phyloP scores from a whole-genome alignment of 1,140 invertebrate genomes.

The Drosophila nigromelanica region DNA sequence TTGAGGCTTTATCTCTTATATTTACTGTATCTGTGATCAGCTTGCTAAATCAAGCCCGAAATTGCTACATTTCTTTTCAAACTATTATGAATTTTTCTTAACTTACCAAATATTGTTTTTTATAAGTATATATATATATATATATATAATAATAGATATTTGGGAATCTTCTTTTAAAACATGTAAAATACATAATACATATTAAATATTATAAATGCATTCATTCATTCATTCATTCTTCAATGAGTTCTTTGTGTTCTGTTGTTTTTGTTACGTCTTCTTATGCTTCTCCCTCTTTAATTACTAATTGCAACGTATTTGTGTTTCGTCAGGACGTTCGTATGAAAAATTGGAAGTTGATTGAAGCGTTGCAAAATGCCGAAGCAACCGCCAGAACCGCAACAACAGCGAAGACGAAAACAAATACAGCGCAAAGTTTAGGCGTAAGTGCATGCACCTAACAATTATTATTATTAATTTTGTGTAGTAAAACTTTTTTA shows the following conservation, averaged over 20 bases:
- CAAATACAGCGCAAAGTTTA: slow-evolving; percentile 80
- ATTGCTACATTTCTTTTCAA: too few species aligned
- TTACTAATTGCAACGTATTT: slow-evolving; percentile 69
- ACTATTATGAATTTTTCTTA: too few species aligned
- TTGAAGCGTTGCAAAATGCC: slow-evolving; percentile 92
- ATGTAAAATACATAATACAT: too few species aligned
- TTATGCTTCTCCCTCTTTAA: slow-evolving; percentile 5
- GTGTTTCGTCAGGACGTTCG: slow-evolving; percentile 88
- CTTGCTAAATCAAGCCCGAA: too few species aligned
- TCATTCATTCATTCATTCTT: too few species aligned
- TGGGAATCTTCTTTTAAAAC: too few species aligned
- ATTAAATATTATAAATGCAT: neutral
- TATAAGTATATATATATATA: too few species aligned
- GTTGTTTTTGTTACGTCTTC: neutral
- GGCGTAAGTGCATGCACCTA: slow-evolving; percentile 85
- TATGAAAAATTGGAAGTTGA: slow-evolving; percentile 94
- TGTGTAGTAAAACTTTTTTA: neutral
- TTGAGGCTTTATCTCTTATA: too few species aligned
- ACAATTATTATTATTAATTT: slow-evolving; percentile 13
- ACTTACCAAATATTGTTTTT: too few species aligned
- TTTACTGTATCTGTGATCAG: too few species aligned
- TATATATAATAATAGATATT: too few species aligned
- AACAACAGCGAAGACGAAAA: slow-evolving; percentile 81
- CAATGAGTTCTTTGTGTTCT: neutral
- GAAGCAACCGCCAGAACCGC: slow-evolving; percentile 86